These are phyloP conservation scores for Cyprinodon tularosa DNA, from an alignment of 2,113 vertebrate species.

Conservation along the genomic window DNA sequence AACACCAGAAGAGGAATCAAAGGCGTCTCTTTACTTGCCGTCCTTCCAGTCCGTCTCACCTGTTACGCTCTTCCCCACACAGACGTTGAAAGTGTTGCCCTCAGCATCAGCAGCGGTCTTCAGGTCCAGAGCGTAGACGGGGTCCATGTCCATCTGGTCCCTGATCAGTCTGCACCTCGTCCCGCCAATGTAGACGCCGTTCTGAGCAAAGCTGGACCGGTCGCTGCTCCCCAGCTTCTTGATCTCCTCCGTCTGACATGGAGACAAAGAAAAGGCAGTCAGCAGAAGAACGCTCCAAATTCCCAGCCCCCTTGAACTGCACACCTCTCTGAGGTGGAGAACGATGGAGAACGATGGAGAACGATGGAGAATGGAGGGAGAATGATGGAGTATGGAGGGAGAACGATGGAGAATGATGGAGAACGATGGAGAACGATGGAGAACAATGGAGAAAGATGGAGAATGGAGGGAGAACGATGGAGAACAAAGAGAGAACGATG, in stretches of 20 bases:
- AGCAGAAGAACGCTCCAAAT: neutral
- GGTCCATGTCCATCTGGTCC: accelerated
- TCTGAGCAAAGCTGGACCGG: neutral
- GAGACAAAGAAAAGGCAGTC: neutral
- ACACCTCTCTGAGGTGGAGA: neutral
- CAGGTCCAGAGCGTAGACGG: accelerated
- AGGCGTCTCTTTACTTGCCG: neutral
- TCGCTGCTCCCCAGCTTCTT: accelerated
- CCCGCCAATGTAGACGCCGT: neutral
- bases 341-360: too few species aligned
- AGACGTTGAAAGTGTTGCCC: accelerated
- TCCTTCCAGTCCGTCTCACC: slow-evolving; percentile 4
- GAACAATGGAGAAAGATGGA: too few species aligned
- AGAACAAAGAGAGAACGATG: too few species aligned
- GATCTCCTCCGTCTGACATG: slow-evolving; percentile 8
- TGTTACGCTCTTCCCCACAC: accelerated
- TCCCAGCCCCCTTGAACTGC: slow-evolving; percentile 5
- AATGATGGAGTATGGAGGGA: too few species aligned
- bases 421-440: too few species aligned
- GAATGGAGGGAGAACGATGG: too few species aligned
- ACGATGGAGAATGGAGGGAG: too few species aligned
- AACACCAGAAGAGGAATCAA: neutral
- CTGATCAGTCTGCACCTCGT: slow-evolving; percentile 4
- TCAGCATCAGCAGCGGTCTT: neutral
- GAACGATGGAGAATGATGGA: too few species aligned